Percentiles rank a stretch among this genome's conserved stretches.
These are phyloP conservation scores for Enteromius mattozi DNA, from an alignment of 2,797 vertebrate genomes.

Conservation along the genomic window DNA sequence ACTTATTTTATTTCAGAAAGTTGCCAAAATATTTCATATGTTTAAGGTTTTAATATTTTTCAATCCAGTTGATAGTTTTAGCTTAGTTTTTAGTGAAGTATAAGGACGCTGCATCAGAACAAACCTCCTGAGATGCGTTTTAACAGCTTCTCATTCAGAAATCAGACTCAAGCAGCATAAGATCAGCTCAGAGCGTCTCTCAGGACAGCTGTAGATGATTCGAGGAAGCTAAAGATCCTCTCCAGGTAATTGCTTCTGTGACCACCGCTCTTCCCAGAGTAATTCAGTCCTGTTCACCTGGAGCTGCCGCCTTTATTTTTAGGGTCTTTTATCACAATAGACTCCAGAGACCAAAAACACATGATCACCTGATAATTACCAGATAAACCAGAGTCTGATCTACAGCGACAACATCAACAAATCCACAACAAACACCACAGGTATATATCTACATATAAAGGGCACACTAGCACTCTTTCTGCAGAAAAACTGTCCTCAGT, in stretches of 20 bases:
- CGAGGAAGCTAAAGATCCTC: slow-evolving; percentile 35
- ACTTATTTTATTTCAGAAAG: neutral
- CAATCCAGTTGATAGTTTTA: neutral
- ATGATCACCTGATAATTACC: slow-evolving; percentile 39
- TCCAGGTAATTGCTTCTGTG: slow-evolving; percentile 52
- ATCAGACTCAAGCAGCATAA: neutral
- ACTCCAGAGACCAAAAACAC: slow-evolving; percentile 44
- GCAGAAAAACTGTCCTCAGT: neutral
- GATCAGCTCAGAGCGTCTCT: slow-evolving; percentile 22
- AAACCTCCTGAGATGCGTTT: neutral
- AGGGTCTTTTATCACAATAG: slow-evolving; percentile 15
- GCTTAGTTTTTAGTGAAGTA: neutral
- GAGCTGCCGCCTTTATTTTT: slow-evolving; percentile 44
- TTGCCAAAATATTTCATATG: neutral
- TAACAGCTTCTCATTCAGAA: neutral
- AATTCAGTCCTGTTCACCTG: neutral
- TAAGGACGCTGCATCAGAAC: too few relatives aligned
- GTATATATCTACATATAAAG: neutral
- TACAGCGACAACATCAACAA: neutral
- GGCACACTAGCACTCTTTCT: neutral
- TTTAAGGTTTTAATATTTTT: neutral
- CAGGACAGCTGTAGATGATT: slow-evolving; percentile 38
- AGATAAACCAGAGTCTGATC: slow-evolving; percentile 7
- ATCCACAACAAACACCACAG: neutral
- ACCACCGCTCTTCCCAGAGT: slow-evolving; percentile 36